A percentile compares a stretch with the other conserved stretches of the same genome.
These are phyloP conservation scores for Alethe castanea DNA, from an alignment of 2,113 vertebrate genomes.

Conservation along the genomic window DNA sequence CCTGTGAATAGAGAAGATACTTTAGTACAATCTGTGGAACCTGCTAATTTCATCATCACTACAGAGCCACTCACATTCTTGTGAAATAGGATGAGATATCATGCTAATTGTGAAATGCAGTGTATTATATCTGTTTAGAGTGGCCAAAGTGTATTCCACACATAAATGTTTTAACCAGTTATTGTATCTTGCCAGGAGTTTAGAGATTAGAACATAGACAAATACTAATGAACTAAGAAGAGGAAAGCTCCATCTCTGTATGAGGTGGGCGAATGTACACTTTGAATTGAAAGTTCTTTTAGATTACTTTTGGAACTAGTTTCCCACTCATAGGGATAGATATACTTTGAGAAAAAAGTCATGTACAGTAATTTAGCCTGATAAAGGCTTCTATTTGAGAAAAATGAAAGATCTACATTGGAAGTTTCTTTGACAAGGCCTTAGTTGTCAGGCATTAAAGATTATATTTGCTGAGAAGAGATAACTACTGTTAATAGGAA, in stretches of 20 bases:
- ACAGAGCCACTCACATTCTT: not conserved
- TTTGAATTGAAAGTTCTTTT: not conserved
- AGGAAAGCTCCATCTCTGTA: not conserved
- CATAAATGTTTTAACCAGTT: not conserved
- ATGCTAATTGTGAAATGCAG: not conserved
- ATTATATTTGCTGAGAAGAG: not conserved
- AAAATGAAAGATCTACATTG: not conserved
- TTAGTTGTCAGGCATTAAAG: not conserved
- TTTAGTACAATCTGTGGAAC: not conserved
- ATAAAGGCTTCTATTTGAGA: not conserved
- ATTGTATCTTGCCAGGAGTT: not conserved
- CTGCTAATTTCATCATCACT: not conserved
- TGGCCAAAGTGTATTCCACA: accelerated
- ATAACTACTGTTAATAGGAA: not conserved
- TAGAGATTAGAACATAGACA: not conserved
- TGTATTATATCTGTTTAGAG: not conserved
- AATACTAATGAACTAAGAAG: not conserved
- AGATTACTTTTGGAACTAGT: not conserved
- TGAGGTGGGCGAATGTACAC: not conserved
- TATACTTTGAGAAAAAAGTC: not conserved
- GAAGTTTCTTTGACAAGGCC: not conserved
- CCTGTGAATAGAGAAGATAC: not conserved
- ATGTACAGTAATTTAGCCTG: not conserved
- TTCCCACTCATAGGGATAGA: not conserved
- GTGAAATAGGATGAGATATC: not conserved